phyloP scores from a whole-genome alignment of 2,888 invertebrate species.

The Phyllotreta cruciferae region DNA sequence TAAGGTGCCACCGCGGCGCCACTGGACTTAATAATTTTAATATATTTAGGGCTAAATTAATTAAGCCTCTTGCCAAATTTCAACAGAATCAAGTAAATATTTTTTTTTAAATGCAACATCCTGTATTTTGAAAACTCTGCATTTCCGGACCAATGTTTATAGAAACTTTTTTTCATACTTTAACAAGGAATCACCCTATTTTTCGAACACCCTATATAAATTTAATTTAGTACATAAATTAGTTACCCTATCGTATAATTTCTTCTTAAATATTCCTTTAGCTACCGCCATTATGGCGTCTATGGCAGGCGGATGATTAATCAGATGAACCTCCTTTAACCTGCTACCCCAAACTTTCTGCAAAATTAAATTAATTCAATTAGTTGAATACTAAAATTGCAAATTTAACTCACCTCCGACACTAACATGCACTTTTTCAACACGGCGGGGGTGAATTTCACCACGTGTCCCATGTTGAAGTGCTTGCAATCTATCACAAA shows the following conservation, averaged over 20 bases:
- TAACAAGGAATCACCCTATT: too few species aligned
- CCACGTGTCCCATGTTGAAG: constrained; percentile 11
- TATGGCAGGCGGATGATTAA: constrained; percentile 10
- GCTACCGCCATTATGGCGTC: constrained; percentile 16
- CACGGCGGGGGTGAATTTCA: constrained; percentile 20
- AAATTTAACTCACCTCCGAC: constrained; percentile 11
- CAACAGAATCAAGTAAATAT: too few species aligned
- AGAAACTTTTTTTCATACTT: too few species aligned
- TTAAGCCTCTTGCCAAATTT: too few species aligned
- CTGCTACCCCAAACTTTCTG: constrained; percentile 25
- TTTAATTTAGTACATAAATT: neutral
- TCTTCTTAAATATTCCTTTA: constrained; percentile 21
- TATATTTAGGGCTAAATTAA: too few species aligned
- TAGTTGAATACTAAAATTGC: neutral
- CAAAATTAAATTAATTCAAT: constrained; percentile 3
- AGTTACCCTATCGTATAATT: constrained; percentile 28
- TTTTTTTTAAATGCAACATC: too few species aligned
- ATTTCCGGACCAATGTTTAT: too few species aligned
- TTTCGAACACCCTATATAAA: too few species aligned
- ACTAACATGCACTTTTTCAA: constrained; percentile 18
- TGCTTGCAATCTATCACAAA: constrained; percentile 23
- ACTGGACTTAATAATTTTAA: too few species aligned
- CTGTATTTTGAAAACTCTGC: too few species aligned
- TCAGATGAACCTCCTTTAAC: constrained; percentile 19
- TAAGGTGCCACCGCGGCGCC: too few species aligned